Percentiles rank a stretch among this genome's conserved stretches.
Conservation (phyloP, 2,797 vertebrate species). For the Todus mexicanus region DNA sequence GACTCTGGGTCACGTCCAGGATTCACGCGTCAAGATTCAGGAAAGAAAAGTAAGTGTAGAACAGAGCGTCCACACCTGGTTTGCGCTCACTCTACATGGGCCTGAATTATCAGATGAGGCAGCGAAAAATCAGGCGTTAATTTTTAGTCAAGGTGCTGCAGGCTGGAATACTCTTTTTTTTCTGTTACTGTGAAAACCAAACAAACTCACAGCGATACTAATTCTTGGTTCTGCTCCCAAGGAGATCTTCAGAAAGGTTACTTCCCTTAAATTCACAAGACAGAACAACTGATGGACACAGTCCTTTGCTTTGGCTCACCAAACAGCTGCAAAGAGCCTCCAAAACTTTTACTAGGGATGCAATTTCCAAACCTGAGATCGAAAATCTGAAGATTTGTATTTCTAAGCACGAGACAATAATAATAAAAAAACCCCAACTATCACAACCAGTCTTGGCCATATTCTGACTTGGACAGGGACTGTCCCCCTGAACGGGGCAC, state of each 20-base stretch:
- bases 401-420: neutral
- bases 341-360: neutral
- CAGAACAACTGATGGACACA: neutral
- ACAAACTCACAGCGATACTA: too few species aligned
- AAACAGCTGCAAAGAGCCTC: neutral
- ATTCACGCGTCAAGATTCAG: neutral
- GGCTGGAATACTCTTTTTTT: neutral
- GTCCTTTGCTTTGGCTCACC: neutral
- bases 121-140: neutral
- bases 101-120: neutral
- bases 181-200: neutral
- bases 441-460: neutral
- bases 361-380: neutral
- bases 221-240: neutral
- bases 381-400: neutral
- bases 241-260: neutral
- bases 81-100: neutral
- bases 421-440: neutral
- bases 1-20: neutral
- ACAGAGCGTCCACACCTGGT: neutral
- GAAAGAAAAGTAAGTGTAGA: neutral
- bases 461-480: neutral
- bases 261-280: neutral
- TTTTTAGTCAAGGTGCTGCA: neutral
- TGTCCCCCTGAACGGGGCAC: neutral